Base-by-base conservation (phyloP, 2,888 invertebrate species). In the Priocnemis perturbator region DNA sequence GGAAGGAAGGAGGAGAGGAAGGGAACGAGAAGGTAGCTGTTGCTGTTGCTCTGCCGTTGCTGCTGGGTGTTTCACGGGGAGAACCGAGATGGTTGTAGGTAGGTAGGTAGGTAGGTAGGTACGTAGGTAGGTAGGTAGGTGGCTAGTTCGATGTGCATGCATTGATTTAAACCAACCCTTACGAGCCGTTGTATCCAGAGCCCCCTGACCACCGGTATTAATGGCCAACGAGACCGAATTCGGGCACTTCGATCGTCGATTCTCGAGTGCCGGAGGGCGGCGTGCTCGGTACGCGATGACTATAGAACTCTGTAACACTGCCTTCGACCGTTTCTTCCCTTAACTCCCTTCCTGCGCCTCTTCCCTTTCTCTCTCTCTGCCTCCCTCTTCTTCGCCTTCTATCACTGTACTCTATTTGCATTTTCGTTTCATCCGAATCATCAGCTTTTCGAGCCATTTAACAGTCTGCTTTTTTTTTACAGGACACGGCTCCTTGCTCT, bases 151-250 rank as follows among this genome's bases (percentile, higher is more conserved):
- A 76, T 74, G 75, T 69, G 73, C 76, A 71, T 77, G 79, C 84
- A 83, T 81, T 80, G 83, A 84, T 85, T 84, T 77, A 79, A 79
- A 77, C 68, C 79, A 72, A 79, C 81, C 81, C 82, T 82, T 81
- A 77, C 75, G 74, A 73, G 66, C n/a, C 67, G 64, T 64, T 60
- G 58, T 56, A 59, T 63, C 73, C 67, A 63, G 62, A 71, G 64
- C 50, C 74, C 67, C 65, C 72, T 64, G 68, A 75, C 76, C 77
- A 74, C 66, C 64, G 72, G 60, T 62, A 68, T 72, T 70, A 69
- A 64, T 69, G 75, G 67, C 60, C 55, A 62, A 23, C 60, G 19
- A 47, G 52, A 0, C 17, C 60, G 64, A 60, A 69, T 64, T 60
- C 64, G 55, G 37, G 37, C 37, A 37, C 37, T 37, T 11, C 37